These are phyloP conservation scores for Siniperca chuatsi DNA, from an alignment of 2,113 vertebrate species.

Conservation along the genomic window DNA sequence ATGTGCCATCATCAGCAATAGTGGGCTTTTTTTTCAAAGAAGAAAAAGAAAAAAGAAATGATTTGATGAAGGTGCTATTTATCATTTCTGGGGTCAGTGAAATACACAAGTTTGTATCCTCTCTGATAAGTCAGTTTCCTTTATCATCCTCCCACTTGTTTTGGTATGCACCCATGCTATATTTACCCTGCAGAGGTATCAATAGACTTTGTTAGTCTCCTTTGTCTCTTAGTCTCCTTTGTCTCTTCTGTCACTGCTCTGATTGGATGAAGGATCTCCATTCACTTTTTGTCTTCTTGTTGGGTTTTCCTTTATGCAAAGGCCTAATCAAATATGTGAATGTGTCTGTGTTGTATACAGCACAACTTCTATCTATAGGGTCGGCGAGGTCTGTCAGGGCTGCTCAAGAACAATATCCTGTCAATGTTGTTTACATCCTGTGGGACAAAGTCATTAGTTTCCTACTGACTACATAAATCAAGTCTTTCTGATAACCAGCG, in stretches of 20 bases:
- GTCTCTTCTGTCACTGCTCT: slow-evolving; percentile 56
- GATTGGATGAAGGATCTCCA: slow-evolving; percentile 55
- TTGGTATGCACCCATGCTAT: slow-evolving; percentile 68
- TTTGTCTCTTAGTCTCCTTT: slow-evolving; percentile 64
- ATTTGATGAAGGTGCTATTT: not conserved
- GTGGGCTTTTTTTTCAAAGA: not conserved
- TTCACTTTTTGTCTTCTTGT: slow-evolving; percentile 39
- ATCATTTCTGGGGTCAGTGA: slow-evolving; percentile 32
- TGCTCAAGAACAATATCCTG: slow-evolving; percentile 56
- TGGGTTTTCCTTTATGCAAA: slow-evolving; percentile 14
- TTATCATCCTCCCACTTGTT: slow-evolving; percentile 66
- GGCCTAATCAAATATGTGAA: slow-evolving; percentile 1
- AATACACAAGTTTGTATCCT: slow-evolving; percentile 61
- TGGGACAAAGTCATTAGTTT: slow-evolving; percentile 40
- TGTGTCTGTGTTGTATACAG: slow-evolving; percentile 8
- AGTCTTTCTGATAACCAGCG: slow-evolving; percentile 43
- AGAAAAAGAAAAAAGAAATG: not conserved
- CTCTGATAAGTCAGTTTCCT: slow-evolving; percentile 45
- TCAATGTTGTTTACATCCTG: slow-evolving; percentile 68
- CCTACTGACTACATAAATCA: slow-evolving; percentile 25
- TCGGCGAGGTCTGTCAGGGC: not conserved
- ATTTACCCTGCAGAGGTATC: slow-evolving; percentile 70
- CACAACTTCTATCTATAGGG: not conserved
- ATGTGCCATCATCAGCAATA: not conserved
- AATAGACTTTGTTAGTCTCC: slow-evolving; percentile 61